These are phyloP conservation scores for Macheiramphus alcinus DNA, from an alignment of 2,113 vertebrate genomes.

Conservation along the genomic window DNA sequence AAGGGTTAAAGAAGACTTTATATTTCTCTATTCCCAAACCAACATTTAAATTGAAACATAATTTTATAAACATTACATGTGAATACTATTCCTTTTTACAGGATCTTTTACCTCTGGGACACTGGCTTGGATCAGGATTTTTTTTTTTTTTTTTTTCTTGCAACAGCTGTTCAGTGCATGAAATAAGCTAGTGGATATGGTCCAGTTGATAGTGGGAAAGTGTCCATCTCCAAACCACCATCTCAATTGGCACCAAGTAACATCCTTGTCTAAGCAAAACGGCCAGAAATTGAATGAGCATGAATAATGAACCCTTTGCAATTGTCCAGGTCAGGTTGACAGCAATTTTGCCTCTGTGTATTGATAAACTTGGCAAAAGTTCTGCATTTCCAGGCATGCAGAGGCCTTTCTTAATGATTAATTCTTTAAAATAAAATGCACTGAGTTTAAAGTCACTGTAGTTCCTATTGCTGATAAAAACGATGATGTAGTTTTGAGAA, in stretches of 20 bases:
- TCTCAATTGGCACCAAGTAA: conserved; percentile 24
- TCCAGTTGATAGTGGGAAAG: conserved; percentile 63
- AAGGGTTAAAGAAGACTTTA: not conserved
- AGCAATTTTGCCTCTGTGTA: conserved; percentile 32
- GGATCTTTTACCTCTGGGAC: conserved; percentile 46
- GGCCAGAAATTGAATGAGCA: conserved; percentile 43
- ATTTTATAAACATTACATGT: not conserved
- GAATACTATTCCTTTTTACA: conserved; percentile 14
- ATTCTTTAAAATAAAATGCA: conserved; percentile 1
- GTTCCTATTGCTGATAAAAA: not conserved
- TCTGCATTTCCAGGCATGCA: not conserved
- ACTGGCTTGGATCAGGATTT: not conserved
- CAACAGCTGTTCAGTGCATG: conserved; percentile 35
- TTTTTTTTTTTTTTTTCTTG: not conserved
- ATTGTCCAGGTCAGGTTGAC: conserved; percentile 55
- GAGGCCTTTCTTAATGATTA: conserved; percentile 19
- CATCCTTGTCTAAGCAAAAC: conserved; percentile 46
- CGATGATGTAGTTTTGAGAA: not conserved
- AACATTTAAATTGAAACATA: conserved; percentile 3
- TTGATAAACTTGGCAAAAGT: conserved; percentile 50
- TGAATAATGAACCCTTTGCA: conserved; percentile 57
- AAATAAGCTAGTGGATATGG: conserved; percentile 43
- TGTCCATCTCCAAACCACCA: conserved; percentile 47
- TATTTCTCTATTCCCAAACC: not conserved
- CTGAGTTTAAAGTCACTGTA: not conserved